Conservation (phyloP, 2,888 invertebrate species). For the Parnassius mnemosyne region DNA sequence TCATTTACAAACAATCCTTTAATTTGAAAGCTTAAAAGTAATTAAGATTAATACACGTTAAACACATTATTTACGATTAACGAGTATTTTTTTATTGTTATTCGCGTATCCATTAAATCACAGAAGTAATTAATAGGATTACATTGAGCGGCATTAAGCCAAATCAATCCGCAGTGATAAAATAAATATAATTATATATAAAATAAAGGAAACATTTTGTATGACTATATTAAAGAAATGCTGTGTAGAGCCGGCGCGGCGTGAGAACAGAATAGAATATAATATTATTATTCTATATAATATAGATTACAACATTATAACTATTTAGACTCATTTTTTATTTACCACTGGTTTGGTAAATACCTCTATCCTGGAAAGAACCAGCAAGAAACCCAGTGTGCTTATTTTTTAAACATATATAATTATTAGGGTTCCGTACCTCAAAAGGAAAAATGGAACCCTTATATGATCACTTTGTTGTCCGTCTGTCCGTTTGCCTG, state of each 20-base stretch:
- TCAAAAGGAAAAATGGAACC: too few species aligned
- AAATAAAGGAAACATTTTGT: conserved; percentile 1
- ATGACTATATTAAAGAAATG: not conserved
- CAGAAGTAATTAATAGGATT: conserved; percentile 16
- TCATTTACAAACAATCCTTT: too few species aligned
- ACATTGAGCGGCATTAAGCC: conserved; percentile 1
- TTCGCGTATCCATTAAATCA: conserved; percentile 5
- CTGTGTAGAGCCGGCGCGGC: not conserved
- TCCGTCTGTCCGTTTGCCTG: too few species aligned
- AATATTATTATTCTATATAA: not conserved
- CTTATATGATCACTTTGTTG: too few species aligned
- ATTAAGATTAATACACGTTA: not conserved
- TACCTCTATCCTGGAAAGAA: too few species aligned
- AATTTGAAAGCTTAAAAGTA: not conserved
- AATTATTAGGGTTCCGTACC: too few species aligned
- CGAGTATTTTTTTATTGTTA: conserved; percentile 4
- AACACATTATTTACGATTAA: conserved; percentile 2
- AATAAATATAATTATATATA: conserved; percentile 4
- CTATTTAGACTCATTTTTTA: not conserved
- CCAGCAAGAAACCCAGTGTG: too few species aligned
- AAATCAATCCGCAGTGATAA: conserved; percentile 1
- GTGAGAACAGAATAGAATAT: too few species aligned
- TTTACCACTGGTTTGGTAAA: too few species aligned
- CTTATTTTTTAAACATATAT: too few species aligned
- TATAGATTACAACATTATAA: not conserved